Evolutionary conservation across 2,888 invertebrate genomes (phyloP).

Genomic region (Drosophila affinis): DNA sequence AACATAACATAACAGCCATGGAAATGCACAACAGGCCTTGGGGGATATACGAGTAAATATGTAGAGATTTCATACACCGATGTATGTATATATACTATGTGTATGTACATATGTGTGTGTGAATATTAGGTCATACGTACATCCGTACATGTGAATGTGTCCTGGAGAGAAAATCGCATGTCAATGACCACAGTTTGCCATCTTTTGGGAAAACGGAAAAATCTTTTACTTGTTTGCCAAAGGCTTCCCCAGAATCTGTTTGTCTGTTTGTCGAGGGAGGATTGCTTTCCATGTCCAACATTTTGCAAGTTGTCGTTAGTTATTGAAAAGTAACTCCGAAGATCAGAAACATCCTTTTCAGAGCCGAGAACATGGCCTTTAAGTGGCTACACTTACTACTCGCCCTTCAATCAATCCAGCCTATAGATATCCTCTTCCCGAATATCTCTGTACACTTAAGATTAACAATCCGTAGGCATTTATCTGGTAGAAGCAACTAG

Average conservation of each 20-base stretch:
- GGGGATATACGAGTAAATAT: neutral
- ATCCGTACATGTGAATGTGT: neutral
- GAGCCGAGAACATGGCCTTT: neutral
- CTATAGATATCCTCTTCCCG: neutral
- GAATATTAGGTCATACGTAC: neutral
- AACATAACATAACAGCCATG: constrained; percentile 35
- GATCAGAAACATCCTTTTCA: neutral
- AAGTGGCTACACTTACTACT: too few species aligned
- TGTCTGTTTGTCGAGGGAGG: neutral
- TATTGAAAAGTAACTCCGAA: neutral
- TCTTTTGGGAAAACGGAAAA: neutral
- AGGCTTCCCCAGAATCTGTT: neutral
- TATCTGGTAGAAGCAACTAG: neutral
- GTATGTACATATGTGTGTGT: neutral
- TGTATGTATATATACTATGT: neutral
- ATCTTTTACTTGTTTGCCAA: neutral
- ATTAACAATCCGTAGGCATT: neutral
- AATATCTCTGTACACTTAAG: neutral
- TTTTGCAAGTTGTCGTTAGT: neutral
- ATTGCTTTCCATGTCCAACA: neutral
- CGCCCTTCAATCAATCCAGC: too few species aligned
- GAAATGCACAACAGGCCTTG: constrained; percentile 35
- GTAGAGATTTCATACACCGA: too few species aligned
- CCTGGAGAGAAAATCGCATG: neutral
- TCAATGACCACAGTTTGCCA: neutral